Percentiles rank a stretch among this genome's conserved stretches.
Conservation (phyloP, 92 coral and sea anemone genomes). For the Epizoanthus stellaris region DNA sequence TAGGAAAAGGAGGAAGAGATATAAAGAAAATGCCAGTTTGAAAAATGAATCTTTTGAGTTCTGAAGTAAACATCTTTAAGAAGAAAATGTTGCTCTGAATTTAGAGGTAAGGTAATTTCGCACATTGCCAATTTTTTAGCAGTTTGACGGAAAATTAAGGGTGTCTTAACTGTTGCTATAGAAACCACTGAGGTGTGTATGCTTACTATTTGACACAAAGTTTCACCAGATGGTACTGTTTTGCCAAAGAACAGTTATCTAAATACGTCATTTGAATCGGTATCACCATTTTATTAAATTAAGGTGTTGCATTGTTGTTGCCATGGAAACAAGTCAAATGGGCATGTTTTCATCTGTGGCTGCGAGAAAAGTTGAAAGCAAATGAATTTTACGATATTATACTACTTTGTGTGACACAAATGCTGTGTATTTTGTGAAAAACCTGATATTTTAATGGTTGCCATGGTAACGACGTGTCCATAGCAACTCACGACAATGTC, state of each 20-base stretch:
- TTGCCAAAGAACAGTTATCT: neutral
- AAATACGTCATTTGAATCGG: neutral
- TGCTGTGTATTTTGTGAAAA: too few relatives aligned
- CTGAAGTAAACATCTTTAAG: too few relatives aligned
- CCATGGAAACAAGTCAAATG: constrained; percentile 25
- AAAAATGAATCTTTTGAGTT: too few relatives aligned
- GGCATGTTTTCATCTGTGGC: neutral
- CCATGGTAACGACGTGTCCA: constrained; percentile 28
- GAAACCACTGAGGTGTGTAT: neutral
- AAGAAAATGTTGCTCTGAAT: too few relatives aligned
- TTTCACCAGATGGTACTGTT: neutral
- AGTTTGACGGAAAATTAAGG: constrained; percentile 2
- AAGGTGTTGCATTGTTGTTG: constrained; percentile 15
- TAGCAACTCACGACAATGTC: constrained; percentile 18
- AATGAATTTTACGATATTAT: neutral
- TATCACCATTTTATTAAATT: neutral
- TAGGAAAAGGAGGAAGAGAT: too few relatives aligned
- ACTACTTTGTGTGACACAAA: neutral
- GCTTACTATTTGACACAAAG: neutral
- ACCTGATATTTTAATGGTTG: constrained; percentile 4
- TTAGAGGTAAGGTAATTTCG: too few relatives aligned
- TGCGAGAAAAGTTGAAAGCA: constrained; percentile 5
- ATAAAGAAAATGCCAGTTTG: too few relatives aligned
- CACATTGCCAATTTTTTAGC: neutral
- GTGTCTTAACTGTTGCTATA: constrained; percentile 13